phyloP scores from a whole-genome alignment of 2,113 vertebrate species.

The Pleuronectes platessa region DNA sequence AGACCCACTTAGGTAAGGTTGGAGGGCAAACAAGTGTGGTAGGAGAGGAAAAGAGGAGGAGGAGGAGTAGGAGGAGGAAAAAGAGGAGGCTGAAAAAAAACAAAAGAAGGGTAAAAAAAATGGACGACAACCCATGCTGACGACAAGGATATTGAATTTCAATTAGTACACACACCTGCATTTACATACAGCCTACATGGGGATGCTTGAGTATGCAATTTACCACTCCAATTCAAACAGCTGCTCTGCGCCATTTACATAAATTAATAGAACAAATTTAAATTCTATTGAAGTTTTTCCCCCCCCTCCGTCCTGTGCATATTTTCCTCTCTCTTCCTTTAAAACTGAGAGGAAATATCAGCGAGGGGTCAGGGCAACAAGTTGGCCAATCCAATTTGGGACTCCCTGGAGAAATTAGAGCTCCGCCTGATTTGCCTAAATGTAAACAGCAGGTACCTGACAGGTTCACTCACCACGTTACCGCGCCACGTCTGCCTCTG shows the following conservation, averaged over 20 bases:
- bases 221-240: slow-evolving; percentile 77
- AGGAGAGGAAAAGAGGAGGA: slow-evolving; percentile 41
- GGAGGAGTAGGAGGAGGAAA: slow-evolving; percentile 25
- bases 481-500: slow-evolving; percentile 31
- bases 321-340: slow-evolving; percentile 30
- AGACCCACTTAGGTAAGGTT: slow-evolving; percentile 78
- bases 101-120: neutral
- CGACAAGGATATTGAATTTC: slow-evolving; percentile 81
- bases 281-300: slow-evolving; percentile 69
- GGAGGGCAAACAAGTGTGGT: slow-evolving; percentile 62
- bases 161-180: slow-evolving; percentile 75
- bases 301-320: slow-evolving; percentile 18
- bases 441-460: slow-evolving; percentile 70
- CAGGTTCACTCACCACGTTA: slow-evolving; percentile 53
- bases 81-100: slow-evolving; percentile 18
- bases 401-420: slow-evolving; percentile 70
- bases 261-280: slow-evolving; percentile 77
- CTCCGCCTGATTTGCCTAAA: slow-evolving; percentile 67
- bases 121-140: slow-evolving; percentile 69
- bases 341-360: slow-evolving; percentile 62
- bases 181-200: slow-evolving; percentile 80
- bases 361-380: slow-evolving; percentile 63
- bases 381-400: slow-evolving; percentile 66
- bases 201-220: slow-evolving; percentile 77
- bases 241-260: slow-evolving; percentile 76